A percentile compares a stretch with the other conserved stretches of the same genome.
phyloP scores from a whole-genome alignment of 2,113 vertebrate species.

The Columba livia region DNA sequence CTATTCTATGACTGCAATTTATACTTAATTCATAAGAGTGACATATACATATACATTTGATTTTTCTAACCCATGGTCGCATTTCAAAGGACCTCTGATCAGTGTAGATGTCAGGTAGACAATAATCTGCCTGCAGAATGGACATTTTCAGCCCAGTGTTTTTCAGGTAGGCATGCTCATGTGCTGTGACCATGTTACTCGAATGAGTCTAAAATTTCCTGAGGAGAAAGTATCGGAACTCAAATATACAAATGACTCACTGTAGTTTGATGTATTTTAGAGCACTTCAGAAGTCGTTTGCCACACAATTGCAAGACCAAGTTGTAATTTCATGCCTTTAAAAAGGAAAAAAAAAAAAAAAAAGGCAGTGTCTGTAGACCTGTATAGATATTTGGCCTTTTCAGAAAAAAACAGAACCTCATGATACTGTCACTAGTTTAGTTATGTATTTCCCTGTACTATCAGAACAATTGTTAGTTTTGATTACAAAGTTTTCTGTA shows the following conservation, averaged over 20 bases:
- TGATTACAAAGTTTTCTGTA: neutral
- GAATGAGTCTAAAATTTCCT: neutral
- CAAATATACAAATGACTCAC: neutral
- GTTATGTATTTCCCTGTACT: neutral
- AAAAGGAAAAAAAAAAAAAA: neutral
- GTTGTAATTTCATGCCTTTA: neutral
- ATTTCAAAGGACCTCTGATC: neutral
- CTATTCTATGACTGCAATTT: neutral
- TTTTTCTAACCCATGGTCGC: neutral
- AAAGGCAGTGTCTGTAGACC: neutral
- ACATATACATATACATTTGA: neutral
- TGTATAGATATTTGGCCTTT: neutral
- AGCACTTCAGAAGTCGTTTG: neutral
- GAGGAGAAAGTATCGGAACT: neutral
- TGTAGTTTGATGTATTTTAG: neutral
- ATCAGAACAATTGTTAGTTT: neutral
- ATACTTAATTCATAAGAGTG: neutral
- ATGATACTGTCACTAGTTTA: neutral
- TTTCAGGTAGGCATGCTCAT: neutral
- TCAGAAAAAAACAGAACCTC: neutral
- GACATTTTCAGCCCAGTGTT: neutral
- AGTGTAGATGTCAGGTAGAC: neutral
- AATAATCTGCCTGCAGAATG: neutral
- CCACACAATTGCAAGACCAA: neutral
- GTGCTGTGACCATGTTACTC: neutral